Evolutionary conservation across 2,888 invertebrate genomes (phyloP), one percentile per base, ranked within the genome.

Genomic region (Lamellibrachia satsuma): DNA sequence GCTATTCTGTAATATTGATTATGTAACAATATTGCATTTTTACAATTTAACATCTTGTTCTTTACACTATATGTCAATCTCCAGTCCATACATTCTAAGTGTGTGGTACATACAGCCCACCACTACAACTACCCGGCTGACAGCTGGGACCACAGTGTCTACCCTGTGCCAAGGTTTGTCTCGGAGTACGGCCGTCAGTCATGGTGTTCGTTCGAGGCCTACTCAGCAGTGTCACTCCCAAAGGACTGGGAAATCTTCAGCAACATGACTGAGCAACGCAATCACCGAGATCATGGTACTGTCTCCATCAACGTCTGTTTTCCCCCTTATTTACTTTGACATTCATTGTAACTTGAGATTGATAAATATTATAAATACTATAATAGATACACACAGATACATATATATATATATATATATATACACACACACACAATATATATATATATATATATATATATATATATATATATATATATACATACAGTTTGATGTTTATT

Each of bases 131-230:
- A 99, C 95, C 92, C 97, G 0, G 97, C 97, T 52, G 98, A 99
- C 95, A 97, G 98, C 92, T 99, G 99, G 98, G 97, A 98, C 95
- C 97, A 97, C 7, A 51, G 9, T 39, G 97, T 97, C 7, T 99
- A 98, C 96, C 98, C 98, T 0, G 97, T 97, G 22, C 97, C 99
- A 0, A 97, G 99, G 95, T 99, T 99, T 96, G 98, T 98, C 4
- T 99, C 99, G 0, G 99, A 99, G 96, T 99, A 98, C 96, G 99
- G 99, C 0, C 98, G 98, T 94, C 99, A 99, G 96, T 98, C 99
- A 0, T 97, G 98, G 94, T 99, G 99, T 0, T 98, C 98, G 1
- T 96, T 98, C 39, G 97, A 97, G 90, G 97, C 98, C 0, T 96
- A 97, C 91, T 97, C 97, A 27, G 93, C 93, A 1, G 98, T 97